Base-by-base conservation (phyloP, 2,888 invertebrate species). In the Apodemia zela region DNA sequence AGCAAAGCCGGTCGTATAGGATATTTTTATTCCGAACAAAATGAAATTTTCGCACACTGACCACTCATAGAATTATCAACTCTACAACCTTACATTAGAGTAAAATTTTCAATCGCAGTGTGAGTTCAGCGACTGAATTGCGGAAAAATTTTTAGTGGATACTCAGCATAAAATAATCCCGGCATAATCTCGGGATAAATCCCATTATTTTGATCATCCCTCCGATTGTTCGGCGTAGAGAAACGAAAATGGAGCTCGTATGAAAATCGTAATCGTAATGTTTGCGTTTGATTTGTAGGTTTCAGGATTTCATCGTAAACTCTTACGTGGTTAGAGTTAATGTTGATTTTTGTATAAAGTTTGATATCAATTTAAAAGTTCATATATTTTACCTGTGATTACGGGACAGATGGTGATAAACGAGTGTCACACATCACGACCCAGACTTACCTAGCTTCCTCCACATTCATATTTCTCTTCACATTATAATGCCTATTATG, bases 11-110 rank as follows among this genome's bases (percentile, higher is more conserved):
- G 79, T 83, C 87, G 86, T 89, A 89, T 89, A 77, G 82, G 84
- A 89, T 89, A 91, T 89, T 90, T 90, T 91, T 90, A 90, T 90
- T 88, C 84, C 75, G 82, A 79, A 81, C 88, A 82, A 89, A 90
- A 91, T 89, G 85, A 89, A 90, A 89, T 89, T 90, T 81, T 77
- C 78, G 64, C 63, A 66, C 67, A 42, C 17, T 11, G 18, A 21
- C 10, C 25, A 17, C 8, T 5, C 72, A 65, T n/a, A 13, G 60
- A 45, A 81, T 62, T 67, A 57, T 67, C 60, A 54, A 72, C 81
- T 66, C 68, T 82, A 73, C 10, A 0, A 0, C 0, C 0, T 0
- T 0, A 0, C 0, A 0, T 15, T 71, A 81, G 62, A 59, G 62
- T 60, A 59, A 8, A 15, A 63, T 64, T 62, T 68, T 68, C 51